These are phyloP conservation scores for Synodontis membranacea DNA, from an alignment of 2,113 vertebrate species.

Conservation along the genomic window DNA sequence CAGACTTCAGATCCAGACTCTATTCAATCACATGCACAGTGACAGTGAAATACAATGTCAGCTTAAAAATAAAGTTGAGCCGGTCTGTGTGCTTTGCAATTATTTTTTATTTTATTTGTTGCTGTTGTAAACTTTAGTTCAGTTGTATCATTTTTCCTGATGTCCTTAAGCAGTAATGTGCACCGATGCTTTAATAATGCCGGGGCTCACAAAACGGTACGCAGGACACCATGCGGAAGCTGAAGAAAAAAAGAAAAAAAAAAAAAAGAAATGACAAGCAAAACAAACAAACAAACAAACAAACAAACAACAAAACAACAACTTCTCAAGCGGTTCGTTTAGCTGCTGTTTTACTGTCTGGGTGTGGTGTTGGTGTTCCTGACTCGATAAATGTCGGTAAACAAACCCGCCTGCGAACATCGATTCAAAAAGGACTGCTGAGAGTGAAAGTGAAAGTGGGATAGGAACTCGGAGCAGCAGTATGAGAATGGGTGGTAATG, in stretches of 20 bases:
- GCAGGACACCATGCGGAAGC: not conserved
- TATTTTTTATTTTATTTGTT: not conserved
- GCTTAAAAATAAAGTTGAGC: not conserved
- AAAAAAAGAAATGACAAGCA: not conserved
- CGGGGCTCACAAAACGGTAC: not conserved
- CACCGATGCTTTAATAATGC: not conserved
- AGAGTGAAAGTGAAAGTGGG: constrained; percentile 13
- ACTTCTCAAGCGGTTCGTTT: not conserved
- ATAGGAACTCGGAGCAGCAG: too few species aligned
- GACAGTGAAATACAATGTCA: not conserved
- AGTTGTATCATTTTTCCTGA: not conserved
- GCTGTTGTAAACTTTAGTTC: not conserved
- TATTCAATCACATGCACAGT: not conserved
- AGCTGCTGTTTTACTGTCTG: not conserved
- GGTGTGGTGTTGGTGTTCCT: not conserved
- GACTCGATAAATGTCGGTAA: not conserved
- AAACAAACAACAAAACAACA: not conserved
- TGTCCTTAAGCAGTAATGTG: not conserved
- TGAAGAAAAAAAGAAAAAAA: not conserved
- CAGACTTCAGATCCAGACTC: not conserved
- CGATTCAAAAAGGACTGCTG: not conserved
- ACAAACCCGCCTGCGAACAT: not conserved
- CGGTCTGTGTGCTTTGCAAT: not conserved
- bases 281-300: not conserved
- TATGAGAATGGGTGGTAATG: not conserved